A percentile compares a stretch with the other conserved stretches of the same genome.
Conservation (phyloP, 2,113 vertebrate genomes). For the Salvator merianae region DNA sequence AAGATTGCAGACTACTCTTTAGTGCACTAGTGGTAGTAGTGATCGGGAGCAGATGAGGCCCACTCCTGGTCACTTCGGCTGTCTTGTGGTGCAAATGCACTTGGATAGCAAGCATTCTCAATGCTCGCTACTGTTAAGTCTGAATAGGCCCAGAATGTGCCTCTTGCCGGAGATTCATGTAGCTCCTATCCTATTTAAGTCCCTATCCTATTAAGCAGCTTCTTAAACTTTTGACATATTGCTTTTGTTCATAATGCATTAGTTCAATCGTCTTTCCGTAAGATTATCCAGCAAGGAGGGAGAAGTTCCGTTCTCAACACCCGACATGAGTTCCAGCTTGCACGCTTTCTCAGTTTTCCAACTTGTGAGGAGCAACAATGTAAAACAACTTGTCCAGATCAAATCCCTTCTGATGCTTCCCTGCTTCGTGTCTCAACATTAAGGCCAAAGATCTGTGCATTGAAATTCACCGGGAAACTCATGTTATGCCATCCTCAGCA, state of each 20-base stretch:
- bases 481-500: not conserved
- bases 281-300: conserved; percentile 21
- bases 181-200: conserved; percentile 11
- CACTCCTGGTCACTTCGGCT: no score
- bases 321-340: conserved; percentile 29
- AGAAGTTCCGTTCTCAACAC: conserved; percentile 33
- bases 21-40: no score
- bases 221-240: conserved; percentile 17
- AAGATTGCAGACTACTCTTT: no score
- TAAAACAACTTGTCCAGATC: conserved; percentile 26
- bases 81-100: no score
- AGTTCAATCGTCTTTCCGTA: conserved; percentile 34
- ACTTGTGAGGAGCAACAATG: conserved; percentile 24
- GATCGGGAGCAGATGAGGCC: no score
- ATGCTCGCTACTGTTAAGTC: no score
- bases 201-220: not conserved
- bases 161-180: not conserved
- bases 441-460: not conserved
- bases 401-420: conserved; percentile 24
- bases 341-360: conserved; percentile 20
- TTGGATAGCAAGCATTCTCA: no score
- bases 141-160: not conserved
- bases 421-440: conserved; percentile 25
- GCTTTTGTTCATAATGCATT: conserved; percentile 36
- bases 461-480: conserved; percentile 3